Base-by-base conservation (phyloP, 2,888 invertebrate genomes). In the Hirtodrosophila alboralis region DNA sequence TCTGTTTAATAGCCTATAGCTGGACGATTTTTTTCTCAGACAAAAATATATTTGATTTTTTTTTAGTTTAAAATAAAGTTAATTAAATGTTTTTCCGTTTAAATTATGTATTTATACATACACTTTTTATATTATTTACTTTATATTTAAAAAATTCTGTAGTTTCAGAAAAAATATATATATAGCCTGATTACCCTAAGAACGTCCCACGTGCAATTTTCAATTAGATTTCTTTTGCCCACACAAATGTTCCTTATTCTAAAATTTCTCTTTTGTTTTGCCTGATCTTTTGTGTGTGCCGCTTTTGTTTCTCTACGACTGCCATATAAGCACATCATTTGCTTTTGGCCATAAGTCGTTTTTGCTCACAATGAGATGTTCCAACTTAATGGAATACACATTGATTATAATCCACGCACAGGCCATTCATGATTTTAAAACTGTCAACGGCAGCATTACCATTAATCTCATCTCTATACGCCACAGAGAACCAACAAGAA, bases 391-490 rank as follows among this genome's bases (percentile, higher is more conserved):
- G 7, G 33, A 44, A 33, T 7, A 12, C 18, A 2, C 21, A 45
- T 52, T 13, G 31, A n/a, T 28, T 44, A 23, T 34, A 52, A 53
- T 41, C 40, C 48, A 56, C 37, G 59, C 61, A 28, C 34, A 31
- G 43, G 30, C 45, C 78, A 84, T 74, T 80, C 84, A 77, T 72
- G 83, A 67, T 61, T 78, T 78, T 70, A 52, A 70, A 80, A 81
- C 84, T 84, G 79, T 80, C 79, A 84, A 77, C 84, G 74, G 26
- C 33, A 31, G 63, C 79, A 84, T 80, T 75, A 81, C 70, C 52
- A 73, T 84, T 78, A 78, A 84, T 79, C 75, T 61, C 13, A 23
- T 30, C 28, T 49, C 47, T 14, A 21, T 27, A 10, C 40, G 34
- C 38, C 31, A 43, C 36, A 69, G 23, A 33, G 43, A n/a, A 44